Conservation (phyloP, 2,797 vertebrate genomes). For the Phoeniculus purpureus region DNA sequence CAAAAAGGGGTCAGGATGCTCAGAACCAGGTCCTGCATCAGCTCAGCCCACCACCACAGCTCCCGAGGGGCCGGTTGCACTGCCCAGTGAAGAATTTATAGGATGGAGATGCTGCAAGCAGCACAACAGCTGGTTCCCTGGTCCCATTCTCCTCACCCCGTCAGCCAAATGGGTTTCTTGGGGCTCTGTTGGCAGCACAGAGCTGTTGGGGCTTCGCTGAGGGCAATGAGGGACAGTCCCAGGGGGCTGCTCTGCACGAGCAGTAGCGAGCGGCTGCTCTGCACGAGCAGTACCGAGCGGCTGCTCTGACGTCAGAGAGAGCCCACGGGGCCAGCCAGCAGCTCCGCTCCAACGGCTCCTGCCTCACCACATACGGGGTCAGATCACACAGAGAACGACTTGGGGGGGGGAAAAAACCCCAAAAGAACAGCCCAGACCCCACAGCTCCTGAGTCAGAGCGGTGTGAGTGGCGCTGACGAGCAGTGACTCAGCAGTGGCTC, state of each 20-base stretch:
- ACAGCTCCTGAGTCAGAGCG: not conserved
- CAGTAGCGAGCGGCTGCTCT: accelerated
- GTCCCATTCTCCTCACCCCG: too few species aligned
- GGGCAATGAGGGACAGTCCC: too few species aligned
- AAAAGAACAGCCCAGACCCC: not conserved
- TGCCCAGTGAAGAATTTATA: too few species aligned
- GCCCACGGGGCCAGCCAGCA: not conserved
- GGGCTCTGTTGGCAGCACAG: too few species aligned
- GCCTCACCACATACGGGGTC: accelerated
- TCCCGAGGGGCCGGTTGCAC: too few species aligned
- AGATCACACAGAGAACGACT: accelerated
- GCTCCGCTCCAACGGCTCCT: not conserved
- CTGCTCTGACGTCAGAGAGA: not conserved
- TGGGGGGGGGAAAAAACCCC: not conserved
- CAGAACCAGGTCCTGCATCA: not conserved
- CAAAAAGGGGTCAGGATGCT: not conserved
- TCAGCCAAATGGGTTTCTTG: too few species aligned
- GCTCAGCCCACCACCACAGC: not conserved
- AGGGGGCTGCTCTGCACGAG: not conserved
- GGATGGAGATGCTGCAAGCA: too few species aligned
- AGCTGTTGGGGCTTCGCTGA: too few species aligned
- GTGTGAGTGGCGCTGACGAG: constrained; percentile 5
- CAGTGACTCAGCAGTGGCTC: constrained; percentile 43
- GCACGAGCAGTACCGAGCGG: accelerated
- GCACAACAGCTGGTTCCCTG: not conserved